A percentile compares a stretch with the other conserved stretches of the same genome.
These are phyloP conservation scores for Pteropus alecto DNA, from an alignment of 2,113 vertebrate species.

Conservation along the genomic window DNA sequence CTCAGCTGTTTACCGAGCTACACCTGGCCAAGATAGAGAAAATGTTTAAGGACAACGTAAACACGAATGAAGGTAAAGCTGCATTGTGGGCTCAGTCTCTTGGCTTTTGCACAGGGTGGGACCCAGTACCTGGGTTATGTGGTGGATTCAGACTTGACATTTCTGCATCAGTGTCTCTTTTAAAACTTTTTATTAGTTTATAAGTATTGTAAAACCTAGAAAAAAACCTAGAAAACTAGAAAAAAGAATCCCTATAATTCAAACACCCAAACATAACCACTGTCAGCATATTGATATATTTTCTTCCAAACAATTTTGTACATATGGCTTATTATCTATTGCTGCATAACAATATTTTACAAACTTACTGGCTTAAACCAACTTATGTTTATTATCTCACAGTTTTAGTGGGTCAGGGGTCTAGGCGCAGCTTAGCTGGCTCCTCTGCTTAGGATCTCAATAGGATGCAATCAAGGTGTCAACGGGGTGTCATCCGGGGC, in stretches of 20 bases:
- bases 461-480: not conserved
- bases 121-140: not conserved
- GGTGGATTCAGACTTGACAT: not conserved
- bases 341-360: not conserved
- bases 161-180: not conserved
- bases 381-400: not conserved
- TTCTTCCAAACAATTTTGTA: not conserved
- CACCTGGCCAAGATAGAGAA: constrained; percentile 30
- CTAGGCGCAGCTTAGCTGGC: not conserved
- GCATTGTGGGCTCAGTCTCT: not conserved
- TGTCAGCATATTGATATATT: not conserved
- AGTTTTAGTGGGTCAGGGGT: not conserved
- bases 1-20: not conserved
- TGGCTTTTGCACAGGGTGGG: not conserved
- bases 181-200: not conserved
- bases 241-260: not conserved
- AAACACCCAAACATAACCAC: not conserved
- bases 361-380: not conserved
- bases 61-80: constrained; percentile 27
- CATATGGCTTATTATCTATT: not conserved
- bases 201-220: not conserved
- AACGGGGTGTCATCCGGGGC: too few species aligned
- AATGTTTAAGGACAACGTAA: not conserved
- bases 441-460: not conserved
- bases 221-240: not conserved